Percentiles rank a stretch among this genome's conserved stretches.
Conservation (phyloP, 2,113 vertebrate species). For the Myrmecobius fasciatus region DNA sequence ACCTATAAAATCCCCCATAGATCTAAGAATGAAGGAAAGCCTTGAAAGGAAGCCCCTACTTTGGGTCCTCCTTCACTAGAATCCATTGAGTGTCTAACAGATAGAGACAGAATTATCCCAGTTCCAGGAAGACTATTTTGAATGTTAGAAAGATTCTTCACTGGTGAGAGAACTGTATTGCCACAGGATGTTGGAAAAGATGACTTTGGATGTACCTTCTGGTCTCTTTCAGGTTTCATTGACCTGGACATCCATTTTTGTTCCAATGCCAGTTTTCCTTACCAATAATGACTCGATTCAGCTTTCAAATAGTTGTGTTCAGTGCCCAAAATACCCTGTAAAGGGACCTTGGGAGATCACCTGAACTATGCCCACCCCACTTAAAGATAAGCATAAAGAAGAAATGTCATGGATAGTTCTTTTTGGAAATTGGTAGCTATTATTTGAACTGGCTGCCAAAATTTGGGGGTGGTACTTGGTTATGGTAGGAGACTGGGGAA, state of each 20-base stretch:
- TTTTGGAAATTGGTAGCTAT: not conserved
- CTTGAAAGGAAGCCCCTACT: not conserved
- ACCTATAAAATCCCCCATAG: not conserved
- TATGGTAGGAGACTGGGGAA: not conserved
- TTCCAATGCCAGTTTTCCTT: not conserved
- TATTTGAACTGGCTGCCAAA: not conserved
- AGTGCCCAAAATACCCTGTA: not conserved
- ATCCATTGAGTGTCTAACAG: not conserved
- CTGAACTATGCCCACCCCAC: not conserved
- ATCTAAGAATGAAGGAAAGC: not conserved
- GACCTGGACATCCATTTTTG: not conserved
- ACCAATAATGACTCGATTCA: not conserved
- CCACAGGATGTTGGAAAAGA: not conserved
- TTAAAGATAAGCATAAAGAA: not conserved
- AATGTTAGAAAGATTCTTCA: not conserved
- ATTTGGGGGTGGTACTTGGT: not conserved
- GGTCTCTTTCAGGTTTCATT: not conserved
- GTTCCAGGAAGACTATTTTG: not conserved
- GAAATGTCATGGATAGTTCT: not conserved
- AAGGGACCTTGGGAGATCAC: not conserved
- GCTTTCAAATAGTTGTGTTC: not conserved
- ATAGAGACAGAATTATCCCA: not conserved
- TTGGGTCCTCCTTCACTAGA: not conserved
- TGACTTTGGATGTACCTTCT: not conserved
- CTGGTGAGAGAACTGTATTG: not conserved